Evolutionary conservation across 2,113 vertebrate species (phyloP).

Genomic region (Nettapus auritus): DNA sequence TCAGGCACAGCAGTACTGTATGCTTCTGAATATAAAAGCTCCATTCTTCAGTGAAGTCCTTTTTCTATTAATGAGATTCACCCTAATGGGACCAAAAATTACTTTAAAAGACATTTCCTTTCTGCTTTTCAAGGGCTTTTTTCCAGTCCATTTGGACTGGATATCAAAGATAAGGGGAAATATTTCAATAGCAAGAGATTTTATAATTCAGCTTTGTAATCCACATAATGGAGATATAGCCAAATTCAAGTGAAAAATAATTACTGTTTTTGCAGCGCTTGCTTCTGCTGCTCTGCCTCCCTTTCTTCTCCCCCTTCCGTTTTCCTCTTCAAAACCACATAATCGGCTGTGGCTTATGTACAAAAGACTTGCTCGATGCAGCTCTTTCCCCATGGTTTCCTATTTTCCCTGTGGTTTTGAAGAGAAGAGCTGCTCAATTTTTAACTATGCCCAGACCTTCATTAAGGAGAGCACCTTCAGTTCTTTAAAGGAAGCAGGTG

Average conservation of each 20-base stretch:
- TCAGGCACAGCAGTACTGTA: constrained; percentile 27
- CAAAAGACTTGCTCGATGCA: neutral
- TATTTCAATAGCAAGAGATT: constrained; percentile 60
- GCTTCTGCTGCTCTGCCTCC: neutral
- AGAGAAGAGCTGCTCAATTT: neutral
- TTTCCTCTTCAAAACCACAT: neutral
- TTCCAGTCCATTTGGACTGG: constrained; percentile 59
- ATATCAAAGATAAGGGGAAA: constrained; percentile 66
- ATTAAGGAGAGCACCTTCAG: neutral
- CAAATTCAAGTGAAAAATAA: constrained; percentile 67
- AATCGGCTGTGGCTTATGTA: neutral
- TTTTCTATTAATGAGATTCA: constrained; percentile 64
- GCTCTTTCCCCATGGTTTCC: neutral
- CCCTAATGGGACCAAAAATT: constrained; percentile 65
- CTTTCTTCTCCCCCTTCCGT: neutral
- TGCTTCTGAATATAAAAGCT: constrained; percentile 45
- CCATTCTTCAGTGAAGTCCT: constrained; percentile 55
- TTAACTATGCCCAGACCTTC: neutral
- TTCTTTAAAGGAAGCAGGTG: neutral
- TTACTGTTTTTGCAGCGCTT: constrained; percentile 43
- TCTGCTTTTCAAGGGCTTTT: constrained; percentile 53
- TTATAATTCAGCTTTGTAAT: constrained; percentile 66
- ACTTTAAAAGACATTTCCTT: constrained; percentile 62
- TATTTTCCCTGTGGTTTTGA: neutral
- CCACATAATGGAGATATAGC: constrained; percentile 47